A percentile compares a stretch with the other conserved stretches of the same genome.
These are phyloP conservation scores for Chloroceryle inda DNA, from an alignment of 2,797 vertebrate species.

Conservation along the genomic window DNA sequence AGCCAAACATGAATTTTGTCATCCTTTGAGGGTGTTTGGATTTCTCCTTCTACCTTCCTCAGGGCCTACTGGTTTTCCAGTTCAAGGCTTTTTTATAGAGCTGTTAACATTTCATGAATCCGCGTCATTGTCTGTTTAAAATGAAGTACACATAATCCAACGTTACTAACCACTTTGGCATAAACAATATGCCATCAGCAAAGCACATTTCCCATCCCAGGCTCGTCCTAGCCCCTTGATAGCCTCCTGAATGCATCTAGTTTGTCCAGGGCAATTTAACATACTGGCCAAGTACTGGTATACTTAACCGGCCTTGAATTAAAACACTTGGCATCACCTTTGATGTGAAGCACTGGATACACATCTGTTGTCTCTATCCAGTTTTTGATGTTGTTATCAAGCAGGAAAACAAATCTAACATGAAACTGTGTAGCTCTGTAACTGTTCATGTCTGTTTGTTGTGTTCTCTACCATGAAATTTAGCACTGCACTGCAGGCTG, in stretches of 20 bases:
- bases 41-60: background rate
- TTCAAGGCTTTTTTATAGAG: background rate
- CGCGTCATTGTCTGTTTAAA: background rate
- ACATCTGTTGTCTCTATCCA: background rate
- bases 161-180: background rate
- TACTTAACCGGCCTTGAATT: background rate
- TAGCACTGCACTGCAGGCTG: background rate
- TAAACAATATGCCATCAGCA: background rate
- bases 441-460: background rate
- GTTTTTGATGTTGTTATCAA: conserved; percentile 27
- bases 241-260: background rate
- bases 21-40: background rate
- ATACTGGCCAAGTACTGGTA: background rate
- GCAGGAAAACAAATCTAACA: conserved; percentile 2
- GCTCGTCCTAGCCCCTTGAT: background rate
- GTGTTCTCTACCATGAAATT: conserved; percentile 13
- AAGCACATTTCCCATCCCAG: background rate
- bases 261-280: background rate
- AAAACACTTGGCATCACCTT: background rate
- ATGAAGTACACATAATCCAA: background rate
- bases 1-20: background rate
- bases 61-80: background rate
- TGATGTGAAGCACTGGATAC: background rate
- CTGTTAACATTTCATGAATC: background rate
- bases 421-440: background rate